Evolutionary conservation across 1,140 invertebrate species (phyloP), one percentile per base, ranked within the genome.

Genomic region (Chelonus insularis): DNA sequence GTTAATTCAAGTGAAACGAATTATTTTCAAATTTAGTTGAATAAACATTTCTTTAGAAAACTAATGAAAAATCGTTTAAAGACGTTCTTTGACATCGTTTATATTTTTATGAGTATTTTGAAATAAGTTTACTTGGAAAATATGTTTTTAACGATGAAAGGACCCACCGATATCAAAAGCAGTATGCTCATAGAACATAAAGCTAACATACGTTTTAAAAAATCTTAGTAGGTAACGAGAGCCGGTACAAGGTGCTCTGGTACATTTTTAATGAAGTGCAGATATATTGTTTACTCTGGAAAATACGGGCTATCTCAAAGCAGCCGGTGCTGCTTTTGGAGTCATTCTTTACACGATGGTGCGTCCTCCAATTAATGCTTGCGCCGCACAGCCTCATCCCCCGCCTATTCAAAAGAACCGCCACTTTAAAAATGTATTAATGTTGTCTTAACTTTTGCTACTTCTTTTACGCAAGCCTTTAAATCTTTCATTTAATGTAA

Each of bases 301-400:
- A 51, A 60, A 60, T 60, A 52, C 48, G 32, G 32, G 21, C 16
- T 55, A 37, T 55, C 14, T 55, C 32, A 34, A 52, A 52, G 39
- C n/a, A 18, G 23, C 20, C 50, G 34, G 37, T 39, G 48, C 29
- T 14, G 56, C 39, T 52, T 55, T 55, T 16, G 47, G 41, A 50
- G 34, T 66, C 61, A 69, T 68, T 63, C 67, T 69, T 74, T 67
- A 62, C 70, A 54, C 62, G 71, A 74, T 73, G 70, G 64, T 65
- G 61, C 66, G 60, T 68, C 68, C 72, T 76, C 72, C 76, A 80
- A 79, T 80, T 80, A 80, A 80, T 76, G 73, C 70, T 69, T 72
- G 65, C 65, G 62, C 67, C 63, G 64, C 68, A 60, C 59, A 47
- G 56, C 57, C 4, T 9, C 39, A 11, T 56, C 34, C 39, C 62